These are phyloP conservation scores for Otis tarda DNA, from an alignment of 2,113 vertebrate genomes.

Conservation along the genomic window DNA sequence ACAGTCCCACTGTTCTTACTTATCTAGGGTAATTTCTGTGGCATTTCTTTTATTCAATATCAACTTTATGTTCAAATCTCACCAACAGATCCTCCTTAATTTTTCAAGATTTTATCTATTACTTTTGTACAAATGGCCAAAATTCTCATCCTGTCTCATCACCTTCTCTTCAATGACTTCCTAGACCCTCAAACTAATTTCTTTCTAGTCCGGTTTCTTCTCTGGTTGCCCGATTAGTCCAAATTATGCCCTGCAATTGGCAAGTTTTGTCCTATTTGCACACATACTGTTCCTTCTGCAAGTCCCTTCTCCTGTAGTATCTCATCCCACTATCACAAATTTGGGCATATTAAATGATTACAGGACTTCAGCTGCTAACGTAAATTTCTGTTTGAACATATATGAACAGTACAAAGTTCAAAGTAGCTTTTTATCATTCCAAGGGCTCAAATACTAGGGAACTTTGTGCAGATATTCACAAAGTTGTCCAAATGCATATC, in stretches of 20 bases:
- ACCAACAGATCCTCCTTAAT: background rate
- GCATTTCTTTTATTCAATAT: background rate
- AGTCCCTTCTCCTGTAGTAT: background rate
- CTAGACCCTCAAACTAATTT: background rate
- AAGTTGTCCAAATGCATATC: background rate
- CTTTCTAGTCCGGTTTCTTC: background rate
- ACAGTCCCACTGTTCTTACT: background rate
- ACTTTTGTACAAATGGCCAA: background rate
- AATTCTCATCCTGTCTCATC: background rate
- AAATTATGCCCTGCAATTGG: background rate
- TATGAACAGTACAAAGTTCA: background rate
- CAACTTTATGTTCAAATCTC: background rate
- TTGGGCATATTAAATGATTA: background rate
- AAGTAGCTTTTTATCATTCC: background rate
- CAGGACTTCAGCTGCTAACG: background rate
- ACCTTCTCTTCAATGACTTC: background rate
- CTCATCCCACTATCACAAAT: background rate
- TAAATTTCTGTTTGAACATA: background rate
- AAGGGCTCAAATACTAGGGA: background rate
- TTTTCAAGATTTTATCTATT: background rate
- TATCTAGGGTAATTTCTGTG: background rate
- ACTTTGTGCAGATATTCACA: background rate
- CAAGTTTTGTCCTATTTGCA: background rate
- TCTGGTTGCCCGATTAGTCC: background rate
- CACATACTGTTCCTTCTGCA: background rate